Percentiles rank a stretch among this genome's conserved stretches.
Conservation (phyloP, 2,888 invertebrate genomes). For the Pheosia tremula region DNA sequence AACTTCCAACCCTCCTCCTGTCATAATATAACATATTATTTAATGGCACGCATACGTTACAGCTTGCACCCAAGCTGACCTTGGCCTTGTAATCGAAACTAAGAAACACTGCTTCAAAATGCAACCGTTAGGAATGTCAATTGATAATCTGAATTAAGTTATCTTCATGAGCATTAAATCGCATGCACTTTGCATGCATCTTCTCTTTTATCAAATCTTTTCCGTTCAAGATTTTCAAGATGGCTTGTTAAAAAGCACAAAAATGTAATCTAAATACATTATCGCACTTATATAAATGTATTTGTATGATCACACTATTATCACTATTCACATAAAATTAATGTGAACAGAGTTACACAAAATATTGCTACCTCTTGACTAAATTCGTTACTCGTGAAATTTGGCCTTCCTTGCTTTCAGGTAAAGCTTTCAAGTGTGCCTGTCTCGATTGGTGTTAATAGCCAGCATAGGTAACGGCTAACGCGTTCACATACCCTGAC, state of each 20-base stretch:
- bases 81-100: slow-evolving; percentile 28
- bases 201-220: too few relatives aligned
- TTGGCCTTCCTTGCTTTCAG: slow-evolving; percentile 4
- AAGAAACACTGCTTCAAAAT: slow-evolving; percentile 11
- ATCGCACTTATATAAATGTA: too few relatives aligned
- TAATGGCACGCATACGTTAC: slow-evolving; percentile 9
- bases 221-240: not conserved
- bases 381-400: slow-evolving; percentile 1
- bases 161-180: not conserved
- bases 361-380: not conserved
- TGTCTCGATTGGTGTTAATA: slow-evolving; percentile 13
- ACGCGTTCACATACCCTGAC: not conserved
- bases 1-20: slow-evolving; percentile 98
- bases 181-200: too few relatives aligned
- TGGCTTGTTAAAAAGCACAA: too few relatives aligned
- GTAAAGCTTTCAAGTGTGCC: slow-evolving; percentile 15
- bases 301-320: too few relatives aligned
- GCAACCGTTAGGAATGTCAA: not conserved
- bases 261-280: too few relatives aligned
- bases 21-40: slow-evolving; percentile 24
- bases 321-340: too few relatives aligned
- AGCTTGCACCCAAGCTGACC: slow-evolving; percentile 15
- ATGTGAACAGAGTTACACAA: too few relatives aligned
- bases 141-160: not conserved
- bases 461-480: slow-evolving; percentile 16